Conservation (phyloP, 2,888 invertebrate species). For the Panzeria rudis region DNA sequence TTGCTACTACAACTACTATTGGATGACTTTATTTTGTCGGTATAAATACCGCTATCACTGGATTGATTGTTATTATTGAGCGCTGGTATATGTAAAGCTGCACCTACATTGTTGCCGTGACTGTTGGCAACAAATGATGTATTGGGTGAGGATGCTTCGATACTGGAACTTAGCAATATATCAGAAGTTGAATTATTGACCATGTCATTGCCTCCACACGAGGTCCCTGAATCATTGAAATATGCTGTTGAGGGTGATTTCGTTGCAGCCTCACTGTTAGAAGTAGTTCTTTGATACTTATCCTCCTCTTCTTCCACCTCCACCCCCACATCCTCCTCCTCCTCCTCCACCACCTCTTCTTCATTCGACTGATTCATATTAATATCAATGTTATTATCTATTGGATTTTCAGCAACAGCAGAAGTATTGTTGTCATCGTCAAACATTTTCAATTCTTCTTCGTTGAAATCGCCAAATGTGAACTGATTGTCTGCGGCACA, state of each 20-base stretch:
- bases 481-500: conserved; percentile 87
- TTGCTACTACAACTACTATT: conserved; percentile 68
- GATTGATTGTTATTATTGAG: conserved; percentile 77
- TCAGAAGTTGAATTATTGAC: conserved; percentile 77
- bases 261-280: conserved; percentile 9
- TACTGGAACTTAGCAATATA: conserved; percentile 76
- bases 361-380: conserved; percentile 18
- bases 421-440: conserved; percentile 69
- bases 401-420: conserved; percentile 42
- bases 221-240: conserved; percentile 79
- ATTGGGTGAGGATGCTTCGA: conserved; percentile 79
- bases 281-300: background rate
- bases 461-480: conserved; percentile 86
- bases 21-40: conserved; percentile 67
- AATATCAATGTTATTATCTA: conserved; percentile 41
- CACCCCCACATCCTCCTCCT: too few relatives aligned
- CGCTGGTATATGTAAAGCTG: conserved; percentile 70
- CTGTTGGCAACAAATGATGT: conserved; percentile 74
- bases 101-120: conserved; percentile 68
- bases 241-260: conserved; percentile 54
- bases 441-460: conserved; percentile 82
- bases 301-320: conserved; percentile 2
- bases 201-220: conserved; percentile 65
- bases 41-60: conserved; percentile 78
- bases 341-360: too few relatives aligned